phyloP scores from a whole-genome alignment of 2,888 invertebrate genomes.

The Heliconius cydno region DNA sequence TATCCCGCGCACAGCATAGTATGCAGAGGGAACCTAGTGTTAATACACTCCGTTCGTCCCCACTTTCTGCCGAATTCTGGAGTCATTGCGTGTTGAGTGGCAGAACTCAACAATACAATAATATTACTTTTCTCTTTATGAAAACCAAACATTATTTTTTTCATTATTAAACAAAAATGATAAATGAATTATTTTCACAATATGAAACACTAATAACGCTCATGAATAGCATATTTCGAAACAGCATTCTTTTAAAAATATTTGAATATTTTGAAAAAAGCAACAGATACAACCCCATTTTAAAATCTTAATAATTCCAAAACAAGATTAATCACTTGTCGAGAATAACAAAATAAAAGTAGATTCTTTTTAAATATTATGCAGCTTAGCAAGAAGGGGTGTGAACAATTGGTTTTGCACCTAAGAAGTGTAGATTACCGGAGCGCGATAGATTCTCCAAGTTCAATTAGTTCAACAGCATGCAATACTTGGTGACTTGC shows the following conservation, averaged over 20 bases:
- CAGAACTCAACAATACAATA: too few species aligned
- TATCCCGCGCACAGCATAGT: too few species aligned
- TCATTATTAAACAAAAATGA: too few species aligned
- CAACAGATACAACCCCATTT: slow-evolving; percentile 4
- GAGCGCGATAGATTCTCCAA: slow-evolving; percentile 15
- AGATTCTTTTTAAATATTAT: slow-evolving; percentile 11
- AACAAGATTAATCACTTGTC: slow-evolving; percentile 38
- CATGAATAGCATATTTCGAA: not conserved
- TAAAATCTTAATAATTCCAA: slow-evolving; percentile 30
- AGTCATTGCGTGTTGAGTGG: too few species aligned
- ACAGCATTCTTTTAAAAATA: not conserved
- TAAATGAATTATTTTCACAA: too few species aligned
- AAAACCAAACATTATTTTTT: too few species aligned
- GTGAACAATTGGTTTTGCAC: slow-evolving; percentile 9
- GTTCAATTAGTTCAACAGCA: slow-evolving; percentile 18
- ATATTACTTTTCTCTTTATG: too few species aligned
- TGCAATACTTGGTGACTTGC: slow-evolving; percentile 17
- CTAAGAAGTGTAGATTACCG: slow-evolving; percentile 1
- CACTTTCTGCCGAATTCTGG: too few species aligned
- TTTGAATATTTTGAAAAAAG: not conserved
- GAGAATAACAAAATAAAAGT: not conserved
- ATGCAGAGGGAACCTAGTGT: too few species aligned
- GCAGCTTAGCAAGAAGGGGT: not conserved
- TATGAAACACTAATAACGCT: not conserved
- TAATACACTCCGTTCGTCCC: too few species aligned